Conservation (phyloP, 1,140 invertebrate species). For the Zaprionus camerounensis region DNA sequence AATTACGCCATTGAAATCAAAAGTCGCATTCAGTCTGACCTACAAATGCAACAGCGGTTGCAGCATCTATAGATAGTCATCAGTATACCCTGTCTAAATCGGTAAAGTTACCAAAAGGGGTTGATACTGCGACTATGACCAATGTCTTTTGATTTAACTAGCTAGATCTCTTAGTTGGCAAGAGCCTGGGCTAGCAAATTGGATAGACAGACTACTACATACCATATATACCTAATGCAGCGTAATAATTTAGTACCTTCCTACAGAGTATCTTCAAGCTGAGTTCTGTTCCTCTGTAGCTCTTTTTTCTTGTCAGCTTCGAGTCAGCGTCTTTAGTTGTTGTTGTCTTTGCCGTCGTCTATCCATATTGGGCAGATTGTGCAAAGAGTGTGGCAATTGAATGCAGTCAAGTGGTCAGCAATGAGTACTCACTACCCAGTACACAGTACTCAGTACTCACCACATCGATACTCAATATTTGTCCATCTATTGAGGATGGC, state of each 20-base stretch:
- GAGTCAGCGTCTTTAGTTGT: conserved; percentile 15
- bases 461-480: conserved; percentile 18
- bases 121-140: not conserved
- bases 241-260: not conserved
- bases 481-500: conserved; percentile 41
- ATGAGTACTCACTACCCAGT: conserved; percentile 15
- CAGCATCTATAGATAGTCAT: conserved; percentile 25
- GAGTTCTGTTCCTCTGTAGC: conserved; percentile 2
- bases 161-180: not conserved
- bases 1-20: conserved; percentile 70
- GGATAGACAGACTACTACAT: not conserved
- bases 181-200: not conserved
- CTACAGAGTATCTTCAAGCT: conserved; percentile 6
- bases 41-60: conserved; percentile 52
- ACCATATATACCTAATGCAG: not conserved
- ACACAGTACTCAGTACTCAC: conserved; percentile 13
- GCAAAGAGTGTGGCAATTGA: conserved; percentile 48
- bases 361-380: conserved; percentile 60
- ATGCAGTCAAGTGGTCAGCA: conserved; percentile 51
- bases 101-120: not conserved
- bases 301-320: conserved; percentile 14
- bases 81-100: conserved; percentile 28
- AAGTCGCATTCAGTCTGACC: conserved; percentile 62
- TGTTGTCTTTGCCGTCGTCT: conserved; percentile 26
- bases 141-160: too few species aligned